Conservation (phyloP, 1,140 invertebrate species). For the Calycopis cecrops region DNA sequence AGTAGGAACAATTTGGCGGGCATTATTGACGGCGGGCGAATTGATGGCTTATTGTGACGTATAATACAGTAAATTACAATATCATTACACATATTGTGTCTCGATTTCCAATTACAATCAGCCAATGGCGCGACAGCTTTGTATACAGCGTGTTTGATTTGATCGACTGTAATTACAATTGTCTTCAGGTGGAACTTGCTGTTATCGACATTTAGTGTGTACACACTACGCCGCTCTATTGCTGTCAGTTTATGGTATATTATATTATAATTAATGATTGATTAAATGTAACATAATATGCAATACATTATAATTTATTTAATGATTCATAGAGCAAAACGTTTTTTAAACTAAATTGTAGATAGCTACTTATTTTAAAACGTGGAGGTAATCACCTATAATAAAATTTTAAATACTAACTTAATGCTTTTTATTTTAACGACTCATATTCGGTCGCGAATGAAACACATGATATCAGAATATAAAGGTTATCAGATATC, state of each 20-base stretch:
- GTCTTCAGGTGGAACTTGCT: slow-evolving; percentile 12
- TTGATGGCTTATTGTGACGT: slow-evolving; percentile 21
- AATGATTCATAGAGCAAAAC: no score
- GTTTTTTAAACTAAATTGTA: no score
- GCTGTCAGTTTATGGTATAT: neutral
- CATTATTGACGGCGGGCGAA: slow-evolving; percentile 13
- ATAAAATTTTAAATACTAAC: no score
- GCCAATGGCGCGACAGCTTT: slow-evolving; percentile 22
- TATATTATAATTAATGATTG: slow-evolving; percentile 1
- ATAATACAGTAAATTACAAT: slow-evolving; percentile 41
- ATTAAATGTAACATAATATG: no score
- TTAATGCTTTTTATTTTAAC: no score
- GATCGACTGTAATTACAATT: slow-evolving; percentile 13
- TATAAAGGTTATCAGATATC: no score
- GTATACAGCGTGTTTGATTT: slow-evolving; percentile 25
- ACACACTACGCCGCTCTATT: neutral
- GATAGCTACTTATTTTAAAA: no score
- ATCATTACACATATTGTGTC: slow-evolving; percentile 33
- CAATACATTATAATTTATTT: no score
- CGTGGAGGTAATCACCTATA: no score
- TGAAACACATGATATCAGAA: no score
- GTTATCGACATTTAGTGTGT: no score
- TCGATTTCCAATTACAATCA: slow-evolving; percentile 30
- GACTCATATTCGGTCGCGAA: no score
- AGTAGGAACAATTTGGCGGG: slow-evolving; percentile 6